These are phyloP conservation scores for Artemia sinica DNA, from an alignment of 2,888 invertebrate genomes.

Conservation along the genomic window DNA sequence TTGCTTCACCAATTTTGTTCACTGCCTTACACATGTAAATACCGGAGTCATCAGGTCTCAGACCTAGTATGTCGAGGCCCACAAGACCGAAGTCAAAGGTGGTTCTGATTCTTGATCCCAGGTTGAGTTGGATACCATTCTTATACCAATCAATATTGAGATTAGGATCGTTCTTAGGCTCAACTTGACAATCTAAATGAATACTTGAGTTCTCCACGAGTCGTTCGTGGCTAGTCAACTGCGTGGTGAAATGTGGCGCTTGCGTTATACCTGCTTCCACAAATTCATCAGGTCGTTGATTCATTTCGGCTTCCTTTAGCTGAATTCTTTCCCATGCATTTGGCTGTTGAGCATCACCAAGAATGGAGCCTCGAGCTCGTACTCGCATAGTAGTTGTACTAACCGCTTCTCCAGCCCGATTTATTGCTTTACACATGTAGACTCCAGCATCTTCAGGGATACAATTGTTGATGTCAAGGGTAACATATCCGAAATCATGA, in stretches of 20 bases:
- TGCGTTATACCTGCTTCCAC: constrained; percentile 66
- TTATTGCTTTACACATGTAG: constrained; percentile 83
- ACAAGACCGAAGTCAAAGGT: constrained; percentile 94
- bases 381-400: constrained; percentile 79
- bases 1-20: constrained; percentile 81
- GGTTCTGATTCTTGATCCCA: constrained; percentile 62
- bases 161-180: constrained; percentile 73
- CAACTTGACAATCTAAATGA: constrained; percentile 71
- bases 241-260: constrained; percentile 88
- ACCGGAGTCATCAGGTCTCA: constrained; percentile 78
- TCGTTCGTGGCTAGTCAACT: constrained; percentile 64
- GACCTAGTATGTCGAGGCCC: constrained; percentile 67
- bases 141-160: constrained; percentile 76
- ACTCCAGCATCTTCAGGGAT: constrained; percentile 76
- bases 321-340: constrained; percentile 83
- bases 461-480: constrained; percentile 71
- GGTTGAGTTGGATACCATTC: constrained; percentile 54
- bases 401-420: constrained; percentile 81
- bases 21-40: constrained; percentile 88
- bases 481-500: constrained; percentile 85
- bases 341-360: constrained; percentile 67
- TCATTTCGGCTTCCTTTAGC: constrained; percentile 76
- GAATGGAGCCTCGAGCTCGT: constrained; percentile 49
- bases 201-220: constrained; percentile 71
- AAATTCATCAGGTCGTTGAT: constrained; percentile 71